These are phyloP conservation scores for Lymantria monacha DNA, from an alignment of 2,888 invertebrate species.

Conservation along the genomic window DNA sequence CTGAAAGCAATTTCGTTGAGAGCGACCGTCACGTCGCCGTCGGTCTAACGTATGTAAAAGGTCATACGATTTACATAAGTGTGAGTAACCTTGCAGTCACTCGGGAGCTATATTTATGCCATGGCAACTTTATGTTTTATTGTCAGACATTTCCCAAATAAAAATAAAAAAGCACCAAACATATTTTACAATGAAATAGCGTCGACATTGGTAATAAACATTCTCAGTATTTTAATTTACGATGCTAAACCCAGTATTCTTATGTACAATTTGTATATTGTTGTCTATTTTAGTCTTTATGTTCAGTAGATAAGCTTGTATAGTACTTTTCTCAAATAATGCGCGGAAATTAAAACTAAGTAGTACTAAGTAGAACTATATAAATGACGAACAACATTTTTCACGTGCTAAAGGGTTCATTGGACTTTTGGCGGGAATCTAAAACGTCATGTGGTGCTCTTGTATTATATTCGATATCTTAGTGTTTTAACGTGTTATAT, in stretches of 20 bases:
- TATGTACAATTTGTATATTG: no score
- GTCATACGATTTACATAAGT: slow-evolving; percentile 20
- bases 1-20: slow-evolving; percentile 58
- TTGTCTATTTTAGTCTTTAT: no score
- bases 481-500: no score
- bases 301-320: no score
- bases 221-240: background rate
- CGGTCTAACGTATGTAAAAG: slow-evolving; percentile 50
- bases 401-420: no score
- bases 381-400: no score
- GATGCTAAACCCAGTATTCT: background rate
- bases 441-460: no score
- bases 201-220: slow-evolving; percentile 3
- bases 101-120: background rate
- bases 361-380: no score
- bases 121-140: slow-evolving; percentile 28
- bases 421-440: no score
- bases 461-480: no score
- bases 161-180: slow-evolving; percentile 26
- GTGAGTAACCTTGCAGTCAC: background rate
- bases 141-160: slow-evolving; percentile 9
- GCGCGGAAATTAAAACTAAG: no score
- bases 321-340: no score
- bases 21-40: slow-evolving; percentile 38
- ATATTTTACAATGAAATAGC: slow-evolving; percentile 26